Evolutionary conservation across 2,113 vertebrate species (phyloP).

Genomic region (Otocyon megalotis): DNA sequence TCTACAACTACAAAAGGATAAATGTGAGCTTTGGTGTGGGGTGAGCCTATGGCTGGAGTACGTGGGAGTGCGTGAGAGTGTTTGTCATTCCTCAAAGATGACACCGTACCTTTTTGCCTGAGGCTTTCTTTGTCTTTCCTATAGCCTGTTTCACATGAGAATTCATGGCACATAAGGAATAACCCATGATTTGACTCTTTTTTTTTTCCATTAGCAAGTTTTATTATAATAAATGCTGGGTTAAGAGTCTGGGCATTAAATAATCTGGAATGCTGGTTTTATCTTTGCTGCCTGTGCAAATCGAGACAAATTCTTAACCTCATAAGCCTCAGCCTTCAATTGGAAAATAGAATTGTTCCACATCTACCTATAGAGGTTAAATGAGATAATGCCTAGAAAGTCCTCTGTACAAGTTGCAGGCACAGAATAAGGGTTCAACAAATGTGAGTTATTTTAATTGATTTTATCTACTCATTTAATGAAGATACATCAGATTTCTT

Average conservation of each 20-base stretch:
- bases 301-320: background rate
- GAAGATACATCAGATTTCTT: background rate
- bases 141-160: background rate
- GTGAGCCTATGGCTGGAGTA: background rate
- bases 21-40: background rate
- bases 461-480: background rate
- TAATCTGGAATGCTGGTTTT: constrained; percentile 15
- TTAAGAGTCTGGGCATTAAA: background rate
- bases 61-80: background rate
- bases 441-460: background rate
- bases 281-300: background rate
- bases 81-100: background rate
- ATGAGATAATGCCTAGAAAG: background rate
- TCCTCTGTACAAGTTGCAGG: background rate
- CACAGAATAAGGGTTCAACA: background rate
- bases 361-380: background rate
- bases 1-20: background rate
- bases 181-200: background rate
- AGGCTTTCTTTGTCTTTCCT: background rate
- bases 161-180: background rate
- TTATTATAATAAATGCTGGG: background rate
- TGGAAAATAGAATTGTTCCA: background rate
- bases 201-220: background rate
- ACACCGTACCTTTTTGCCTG: background rate
- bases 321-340: background rate